phyloP scores from a whole-genome alignment of 2,797 vertebrate genomes.

The Neomorphus geoffroyi region DNA sequence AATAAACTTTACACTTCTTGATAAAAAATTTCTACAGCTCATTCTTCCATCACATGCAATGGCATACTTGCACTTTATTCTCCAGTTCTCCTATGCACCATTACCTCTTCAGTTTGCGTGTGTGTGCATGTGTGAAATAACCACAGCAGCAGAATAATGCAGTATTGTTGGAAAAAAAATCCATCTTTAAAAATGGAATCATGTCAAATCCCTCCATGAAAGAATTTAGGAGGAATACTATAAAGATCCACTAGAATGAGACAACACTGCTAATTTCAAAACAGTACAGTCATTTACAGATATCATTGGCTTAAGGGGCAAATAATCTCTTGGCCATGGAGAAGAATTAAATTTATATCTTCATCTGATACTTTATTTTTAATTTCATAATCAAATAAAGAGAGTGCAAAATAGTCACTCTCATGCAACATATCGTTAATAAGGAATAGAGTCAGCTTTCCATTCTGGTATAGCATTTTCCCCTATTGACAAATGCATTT shows the following conservation, averaged over 20 bases:
- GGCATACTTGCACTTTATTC: not conserved
- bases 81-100: not conserved
- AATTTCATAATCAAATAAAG: not conserved
- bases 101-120: not conserved
- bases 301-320: not conserved
- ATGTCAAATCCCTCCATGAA: not conserved
- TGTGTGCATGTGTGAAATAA: not conserved
- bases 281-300: not conserved
- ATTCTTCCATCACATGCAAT: not conserved
- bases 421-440: rapidly evolving
- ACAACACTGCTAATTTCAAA: not conserved
- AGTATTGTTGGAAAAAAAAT: not conserved
- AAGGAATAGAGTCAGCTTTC: not conserved
- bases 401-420: not conserved
- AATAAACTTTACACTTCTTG: not conserved
- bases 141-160: not conserved
- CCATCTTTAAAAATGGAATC: not conserved
- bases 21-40: not conserved
- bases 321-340: not conserved
- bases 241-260: slow-evolving; percentile 44
- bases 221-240: not conserved
- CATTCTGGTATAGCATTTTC: not conserved
- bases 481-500: not conserved
- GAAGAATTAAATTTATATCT: not conserved
- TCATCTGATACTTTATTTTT: not conserved